Percentiles rank a stretch among this genome's conserved stretches.
These are phyloP conservation scores for Pseudomyrmex gracilis DNA, from an alignment of 1,140 invertebrate species.

Conservation along the genomic window DNA sequence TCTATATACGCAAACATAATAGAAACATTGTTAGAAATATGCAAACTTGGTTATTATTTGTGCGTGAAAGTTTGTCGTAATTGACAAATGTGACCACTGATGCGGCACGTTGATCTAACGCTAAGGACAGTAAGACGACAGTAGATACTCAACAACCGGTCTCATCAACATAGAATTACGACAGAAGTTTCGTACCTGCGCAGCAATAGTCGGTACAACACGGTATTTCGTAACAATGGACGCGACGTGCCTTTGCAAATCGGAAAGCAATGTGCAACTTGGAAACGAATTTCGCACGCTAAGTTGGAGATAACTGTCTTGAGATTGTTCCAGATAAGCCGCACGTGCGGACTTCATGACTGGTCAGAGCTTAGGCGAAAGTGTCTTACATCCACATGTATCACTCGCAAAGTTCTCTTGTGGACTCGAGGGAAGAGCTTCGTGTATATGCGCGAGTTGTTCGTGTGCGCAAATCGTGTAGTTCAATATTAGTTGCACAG, in stretches of 20 bases:
- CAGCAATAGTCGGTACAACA: constrained; percentile 20
- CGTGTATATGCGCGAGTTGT: not conserved
- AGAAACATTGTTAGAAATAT: not conserved
- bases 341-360: constrained; percentile 23
- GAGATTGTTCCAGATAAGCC: constrained; percentile 28
- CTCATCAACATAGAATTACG: constrained; percentile 39
- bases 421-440: not conserved
- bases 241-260: constrained; percentile 7
- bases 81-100: not conserved
- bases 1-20: not conserved
- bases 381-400: constrained; percentile 6
- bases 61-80: not conserved
- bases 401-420: constrained; percentile 34
- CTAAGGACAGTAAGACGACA: not conserved
- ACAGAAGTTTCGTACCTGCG: constrained; percentile 15
- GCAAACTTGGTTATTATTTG: not conserved
- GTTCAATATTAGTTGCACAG: constrained; percentile 21
- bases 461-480: constrained; percentile 8
- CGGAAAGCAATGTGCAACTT: constrained; percentile 30
- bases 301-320: constrained; percentile 52
- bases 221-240: constrained; percentile 15
- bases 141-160: constrained; percentile 18
- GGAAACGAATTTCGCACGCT: constrained; percentile 32
- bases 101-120: not conserved
- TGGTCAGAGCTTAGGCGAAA: constrained; percentile 11